Evolutionary conservation across 2,797 vertebrate genomes (phyloP), one percentile per base, ranked within the genome.

Genomic region (Microchirus variegatus): DNA sequence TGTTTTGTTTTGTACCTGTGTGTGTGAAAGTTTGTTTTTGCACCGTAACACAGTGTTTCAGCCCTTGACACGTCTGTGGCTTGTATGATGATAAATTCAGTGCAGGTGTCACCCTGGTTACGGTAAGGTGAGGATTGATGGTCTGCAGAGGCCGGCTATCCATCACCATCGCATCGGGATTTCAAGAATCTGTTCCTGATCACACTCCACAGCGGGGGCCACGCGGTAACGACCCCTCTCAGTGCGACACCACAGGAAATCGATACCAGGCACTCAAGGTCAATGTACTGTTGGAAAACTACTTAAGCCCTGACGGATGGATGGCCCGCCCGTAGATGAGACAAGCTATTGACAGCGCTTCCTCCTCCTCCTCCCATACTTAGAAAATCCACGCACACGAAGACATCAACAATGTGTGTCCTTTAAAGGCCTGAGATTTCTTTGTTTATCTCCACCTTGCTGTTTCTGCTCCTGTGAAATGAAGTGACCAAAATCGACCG

Each of bases 201-300:
- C 96, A 95, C 93, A 93, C 93, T 73, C 90, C 92, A 92, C 90
- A 88, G 92, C 92, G 62, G 93, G 93, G 95, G 91, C 85, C 73
- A 90, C 83, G 94, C 93, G 85, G 94, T 97, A 97, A 96, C 89
- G 91, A 97, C 95, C 95, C 85, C 94, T 94, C 93, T 96, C 95
- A 93, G 94, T 70, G 85, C 91, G 89, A 93, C 82, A 89, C 95
- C 95, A 96, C 95, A 94, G 95, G 96, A 97, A 99, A 99, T 99
- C 96, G 92, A 97, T 98, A 95, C 83, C 92, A 94, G 62, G 63
- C 94, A 94, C 93, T 97, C 95, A 98, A 98, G 96, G 96, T 98
- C 97, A 98, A 96, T 97, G 95, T 96, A 96, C 94, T 96, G 95
- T 95, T 96, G 94, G 94, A 95, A 96, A 97, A 96, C 95, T 97